phyloP scores from a whole-genome alignment of 1,140 invertebrate genomes.

The Drosophila bocqueti region DNA sequence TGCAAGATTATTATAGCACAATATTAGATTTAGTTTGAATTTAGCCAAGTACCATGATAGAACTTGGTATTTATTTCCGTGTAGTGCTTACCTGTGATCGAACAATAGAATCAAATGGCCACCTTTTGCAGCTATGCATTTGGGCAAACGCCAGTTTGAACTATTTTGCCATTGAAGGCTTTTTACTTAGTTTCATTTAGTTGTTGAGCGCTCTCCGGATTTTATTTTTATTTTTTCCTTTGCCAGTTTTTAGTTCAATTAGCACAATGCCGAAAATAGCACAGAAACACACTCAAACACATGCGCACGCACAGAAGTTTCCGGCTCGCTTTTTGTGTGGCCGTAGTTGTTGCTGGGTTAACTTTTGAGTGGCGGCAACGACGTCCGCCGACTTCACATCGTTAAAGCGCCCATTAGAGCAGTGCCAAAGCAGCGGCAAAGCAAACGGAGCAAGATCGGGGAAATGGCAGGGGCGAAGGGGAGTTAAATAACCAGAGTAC shows the following conservation, averaged over 20 bases:
- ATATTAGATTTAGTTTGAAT: not conserved
- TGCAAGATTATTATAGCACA: no score
- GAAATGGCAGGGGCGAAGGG: not conserved
- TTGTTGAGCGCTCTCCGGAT: slow-evolving; percentile 39
- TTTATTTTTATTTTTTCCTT: slow-evolving; percentile 28
- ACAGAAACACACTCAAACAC: slow-evolving; percentile 17
- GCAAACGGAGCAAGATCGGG: slow-evolving; percentile 18
- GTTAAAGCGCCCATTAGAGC: slow-evolving; percentile 72
- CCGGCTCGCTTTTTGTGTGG: slow-evolving; percentile 40
- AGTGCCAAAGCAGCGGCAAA: slow-evolving; percentile 23
- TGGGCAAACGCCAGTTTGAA: slow-evolving; percentile 27
- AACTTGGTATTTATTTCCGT: not conserved
- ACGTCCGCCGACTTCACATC: slow-evolving; percentile 66
- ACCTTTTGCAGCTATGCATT: slow-evolving; percentile 59
- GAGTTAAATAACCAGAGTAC: slow-evolving; percentile 20
- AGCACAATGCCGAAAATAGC: slow-evolving; percentile 63
- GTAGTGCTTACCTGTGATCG: slow-evolving; percentile 58
- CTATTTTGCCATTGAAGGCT: slow-evolving; percentile 62
- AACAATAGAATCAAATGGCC: slow-evolving; percentile 72
- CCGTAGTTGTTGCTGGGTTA: slow-evolving; percentile 48
- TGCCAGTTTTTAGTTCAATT: slow-evolving; percentile 73
- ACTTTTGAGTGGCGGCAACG: slow-evolving; percentile 64
- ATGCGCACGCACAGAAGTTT: slow-evolving; percentile 26
- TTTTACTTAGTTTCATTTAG: slow-evolving; percentile 73
- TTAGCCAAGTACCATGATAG: no score